Evolutionary conservation across 1,140 invertebrate genomes (phyloP).

Genomic region (Lucilia cuprina): DNA sequence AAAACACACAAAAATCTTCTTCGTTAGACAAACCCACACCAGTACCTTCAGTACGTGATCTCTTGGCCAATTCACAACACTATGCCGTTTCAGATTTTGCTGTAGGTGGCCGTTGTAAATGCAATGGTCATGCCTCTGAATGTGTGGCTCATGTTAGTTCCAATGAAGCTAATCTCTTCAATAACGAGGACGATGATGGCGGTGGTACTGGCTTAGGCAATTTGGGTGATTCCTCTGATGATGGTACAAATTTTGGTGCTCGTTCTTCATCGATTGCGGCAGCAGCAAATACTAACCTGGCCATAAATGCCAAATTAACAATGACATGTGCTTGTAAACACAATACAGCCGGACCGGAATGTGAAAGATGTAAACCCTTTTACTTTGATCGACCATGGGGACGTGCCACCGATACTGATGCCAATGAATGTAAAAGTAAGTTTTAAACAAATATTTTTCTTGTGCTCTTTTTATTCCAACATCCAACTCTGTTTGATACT

Average conservation of each 20-base stretch:
- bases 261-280: slow-evolving; percentile 35
- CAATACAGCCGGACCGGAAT: slow-evolving; percentile 97
- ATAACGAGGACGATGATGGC: slow-evolving; percentile 60
- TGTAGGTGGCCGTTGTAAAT: slow-evolving; percentile 98
- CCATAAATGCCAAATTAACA: slow-evolving; percentile 59
- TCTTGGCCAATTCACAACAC: slow-evolving; percentile 66
- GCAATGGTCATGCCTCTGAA: slow-evolving; percentile 96
- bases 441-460: slow-evolving; percentile 26
- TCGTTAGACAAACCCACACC: neutral
- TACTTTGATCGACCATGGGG: slow-evolving; percentile 99
- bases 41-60: slow-evolving; percentile 51
- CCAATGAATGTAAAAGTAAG: slow-evolving; percentile 98
- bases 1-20: slow-evolving; percentile 27
- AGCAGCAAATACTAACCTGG: neutral
- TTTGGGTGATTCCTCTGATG: slow-evolving; percentile 69
- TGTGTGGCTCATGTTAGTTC: slow-evolving; percentile 70
- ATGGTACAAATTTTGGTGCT: slow-evolving; percentile 10
- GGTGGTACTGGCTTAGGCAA: slow-evolving; percentile 60
- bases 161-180: slow-evolving; percentile 62
- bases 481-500: no score
- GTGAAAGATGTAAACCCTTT: slow-evolving; percentile 98
- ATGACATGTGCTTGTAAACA: slow-evolving; percentile 96
- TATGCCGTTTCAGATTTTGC: slow-evolving; percentile 97
- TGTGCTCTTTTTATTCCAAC: neutral
- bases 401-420: slow-evolving; percentile 90